Conservation (phyloP, 30 jellyfish, hydroid and myxozoan species). For the Chironex yamaguchii region DNA sequence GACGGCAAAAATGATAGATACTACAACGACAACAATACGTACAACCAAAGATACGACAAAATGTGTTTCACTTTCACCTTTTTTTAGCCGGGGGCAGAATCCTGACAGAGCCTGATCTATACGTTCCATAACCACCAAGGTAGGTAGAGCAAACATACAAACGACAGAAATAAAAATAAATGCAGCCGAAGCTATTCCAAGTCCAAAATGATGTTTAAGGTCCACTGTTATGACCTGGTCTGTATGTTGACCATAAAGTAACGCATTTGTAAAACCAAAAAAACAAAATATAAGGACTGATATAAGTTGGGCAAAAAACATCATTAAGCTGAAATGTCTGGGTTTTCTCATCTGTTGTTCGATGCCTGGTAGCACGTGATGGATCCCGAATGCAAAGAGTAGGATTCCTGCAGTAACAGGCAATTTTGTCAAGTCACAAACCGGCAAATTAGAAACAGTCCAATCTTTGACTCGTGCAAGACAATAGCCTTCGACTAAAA, state of each 20-base stretch:
- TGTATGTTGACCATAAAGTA: conserved; percentile 72
- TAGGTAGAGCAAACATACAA: conserved; percentile 85
- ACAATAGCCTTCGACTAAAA: conserved; percentile 73
- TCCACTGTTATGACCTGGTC: conserved; percentile 87
- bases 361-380: conserved; percentile 91
- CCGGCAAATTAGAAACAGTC: conserved; percentile 48
- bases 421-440: conserved; percentile 49
- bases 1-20: conserved; percentile 73
- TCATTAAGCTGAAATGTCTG: conserved; percentile 71
- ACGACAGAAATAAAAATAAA: conserved; percentile 81
- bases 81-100: conserved; percentile 49
- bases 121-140: conserved; percentile 89
- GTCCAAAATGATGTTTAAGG: conserved; percentile 66
- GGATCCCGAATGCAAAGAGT: conserved; percentile 85
- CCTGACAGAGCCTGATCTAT: conserved; percentile 69
- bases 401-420: conserved; percentile 86
- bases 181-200: conserved; percentile 82
- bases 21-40: conserved; percentile 62
- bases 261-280: conserved; percentile 83
- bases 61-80: conserved; percentile 2
- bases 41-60: conserved; percentile 37
- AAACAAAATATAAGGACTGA: conserved; percentile 45
- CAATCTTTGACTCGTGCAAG: conserved; percentile 61
- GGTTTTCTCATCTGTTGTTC: conserved; percentile 95
- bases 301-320: conserved; percentile 31